phyloP scores from a whole-genome alignment of 2,888 invertebrate genomes.

The Rhimphoctona megacephalus region DNA sequence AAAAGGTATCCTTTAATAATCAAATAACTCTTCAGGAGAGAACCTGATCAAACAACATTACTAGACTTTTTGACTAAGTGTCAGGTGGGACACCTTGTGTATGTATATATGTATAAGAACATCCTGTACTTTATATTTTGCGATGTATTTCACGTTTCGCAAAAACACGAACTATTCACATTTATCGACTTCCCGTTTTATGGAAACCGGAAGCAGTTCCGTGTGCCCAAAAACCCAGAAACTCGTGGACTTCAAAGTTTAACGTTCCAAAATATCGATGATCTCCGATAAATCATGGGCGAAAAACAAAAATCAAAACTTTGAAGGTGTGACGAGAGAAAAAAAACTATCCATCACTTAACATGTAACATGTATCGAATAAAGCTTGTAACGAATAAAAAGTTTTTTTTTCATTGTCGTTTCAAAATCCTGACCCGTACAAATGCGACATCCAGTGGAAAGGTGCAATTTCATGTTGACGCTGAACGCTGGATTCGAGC shows the following conservation, averaged over 20 bases:
- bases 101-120: slow-evolving; percentile 8
- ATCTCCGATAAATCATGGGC: background rate
- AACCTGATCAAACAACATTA: too few species aligned
- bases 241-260: background rate
- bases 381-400: slow-evolving; percentile 49
- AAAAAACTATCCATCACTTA: slow-evolving; percentile 12
- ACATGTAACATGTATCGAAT: slow-evolving; percentile 60
- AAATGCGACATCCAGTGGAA: background rate
- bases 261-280: slow-evolving; percentile 16
- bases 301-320: background rate
- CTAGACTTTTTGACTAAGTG: too few species aligned
- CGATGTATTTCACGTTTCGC: slow-evolving; percentile 15
- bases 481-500: too few species aligned
- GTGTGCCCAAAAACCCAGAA: background rate
- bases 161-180: slow-evolving; percentile 1
- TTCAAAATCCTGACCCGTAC: background rate
- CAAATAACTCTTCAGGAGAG: too few species aligned
- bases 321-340: background rate
- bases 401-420: background rate
- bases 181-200: background rate
- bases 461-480: too few species aligned
- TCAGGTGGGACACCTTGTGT: background rate
- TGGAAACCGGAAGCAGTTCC: slow-evolving; percentile 4
- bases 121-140: slow-evolving; percentile 19
- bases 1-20: too few species aligned